Evolutionary conservation across 2,113 vertebrate genomes (phyloP).

Genomic region (Peromyscus maniculatus): DNA sequence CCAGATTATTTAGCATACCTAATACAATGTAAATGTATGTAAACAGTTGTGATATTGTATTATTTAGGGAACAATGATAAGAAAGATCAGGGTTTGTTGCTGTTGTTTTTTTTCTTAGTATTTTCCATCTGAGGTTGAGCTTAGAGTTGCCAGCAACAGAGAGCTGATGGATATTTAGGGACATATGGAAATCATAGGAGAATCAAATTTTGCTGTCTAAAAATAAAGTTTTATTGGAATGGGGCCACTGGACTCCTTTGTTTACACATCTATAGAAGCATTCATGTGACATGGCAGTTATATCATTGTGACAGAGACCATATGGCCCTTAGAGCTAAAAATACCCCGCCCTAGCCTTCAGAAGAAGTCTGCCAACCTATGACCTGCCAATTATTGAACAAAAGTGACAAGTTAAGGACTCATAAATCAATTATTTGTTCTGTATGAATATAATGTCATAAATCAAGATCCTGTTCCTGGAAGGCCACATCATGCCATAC

Average conservation of each 20-base stretch:
- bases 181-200: conserved; percentile 44
- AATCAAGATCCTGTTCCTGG: conserved; percentile 12
- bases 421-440: conserved; percentile 49
- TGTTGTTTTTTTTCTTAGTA: background rate
- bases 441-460: background rate
- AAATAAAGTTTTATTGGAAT: conserved; percentile 61
- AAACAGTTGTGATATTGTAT: background rate
- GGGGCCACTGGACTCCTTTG: background rate
- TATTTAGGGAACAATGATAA: background rate
- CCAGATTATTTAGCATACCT: background rate
- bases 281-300: background rate
- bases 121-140: background rate
- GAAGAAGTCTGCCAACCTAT: conserved; percentile 7
- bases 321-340: conserved; percentile 46
- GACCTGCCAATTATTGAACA: conserved; percentile 49
- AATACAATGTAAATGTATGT: background rate
- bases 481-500: background rate
- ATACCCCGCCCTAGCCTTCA: background rate
- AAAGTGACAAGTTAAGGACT: conserved; percentile 25
- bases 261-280: background rate
- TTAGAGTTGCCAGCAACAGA: background rate
- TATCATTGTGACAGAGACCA: conserved; percentile 13
- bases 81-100: background rate
- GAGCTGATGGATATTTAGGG: background rate
- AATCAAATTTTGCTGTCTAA: conserved; percentile 55